Evolutionary conservation across 2,113 vertebrate genomes (phyloP).

Genomic region (Gyps fulvus): DNA sequence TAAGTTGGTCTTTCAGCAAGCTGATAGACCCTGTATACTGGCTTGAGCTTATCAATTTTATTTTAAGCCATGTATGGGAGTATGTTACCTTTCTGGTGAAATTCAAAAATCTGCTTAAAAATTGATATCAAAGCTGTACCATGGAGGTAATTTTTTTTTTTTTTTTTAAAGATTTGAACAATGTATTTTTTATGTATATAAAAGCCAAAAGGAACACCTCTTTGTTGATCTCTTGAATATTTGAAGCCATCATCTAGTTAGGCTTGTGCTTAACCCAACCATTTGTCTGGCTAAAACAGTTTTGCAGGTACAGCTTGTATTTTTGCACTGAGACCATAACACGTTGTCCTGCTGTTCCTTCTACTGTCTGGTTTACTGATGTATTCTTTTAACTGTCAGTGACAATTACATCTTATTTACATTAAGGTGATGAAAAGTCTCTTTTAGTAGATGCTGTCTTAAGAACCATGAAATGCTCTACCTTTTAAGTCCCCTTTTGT

Average conservation of each 20-base stretch:
- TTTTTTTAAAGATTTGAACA: not conserved
- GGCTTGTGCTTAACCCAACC: not conserved
- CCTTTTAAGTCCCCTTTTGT: not conserved
- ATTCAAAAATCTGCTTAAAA: not conserved
- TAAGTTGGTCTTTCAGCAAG: not conserved
- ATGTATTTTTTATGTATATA: not conserved
- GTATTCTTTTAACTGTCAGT: not conserved
- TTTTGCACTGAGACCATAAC: not conserved
- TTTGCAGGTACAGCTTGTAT: not conserved
- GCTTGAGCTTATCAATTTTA: not conserved
- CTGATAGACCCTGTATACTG: not conserved
- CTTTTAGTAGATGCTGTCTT: not conserved
- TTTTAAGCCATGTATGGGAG: not conserved
- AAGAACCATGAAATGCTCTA: not conserved
- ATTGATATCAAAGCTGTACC: not conserved
- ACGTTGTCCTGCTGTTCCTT: not conserved
- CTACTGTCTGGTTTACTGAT: not conserved
- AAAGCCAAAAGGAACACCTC: not conserved
- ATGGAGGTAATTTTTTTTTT: not conserved
- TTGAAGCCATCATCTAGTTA: not conserved
- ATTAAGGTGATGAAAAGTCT: not conserved
- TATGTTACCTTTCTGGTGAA: not conserved
- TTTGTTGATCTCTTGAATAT: not conserved
- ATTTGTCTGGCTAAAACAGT: not conserved
- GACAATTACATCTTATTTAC: not conserved